These are phyloP conservation scores for Zophobas morio DNA, from an alignment of 1,140 invertebrate genomes.

Conservation along the genomic window DNA sequence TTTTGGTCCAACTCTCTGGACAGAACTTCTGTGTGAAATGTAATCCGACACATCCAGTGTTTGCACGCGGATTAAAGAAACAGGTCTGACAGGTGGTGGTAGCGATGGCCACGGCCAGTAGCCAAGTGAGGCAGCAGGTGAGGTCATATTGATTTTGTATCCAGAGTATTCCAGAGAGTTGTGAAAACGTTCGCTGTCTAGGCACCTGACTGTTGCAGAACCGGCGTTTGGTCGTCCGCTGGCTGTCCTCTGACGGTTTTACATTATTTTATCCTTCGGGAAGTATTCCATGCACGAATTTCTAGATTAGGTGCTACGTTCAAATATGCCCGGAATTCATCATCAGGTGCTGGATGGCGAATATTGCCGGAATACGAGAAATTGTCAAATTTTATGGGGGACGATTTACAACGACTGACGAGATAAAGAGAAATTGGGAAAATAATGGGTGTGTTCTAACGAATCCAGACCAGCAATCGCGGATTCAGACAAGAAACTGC, in stretches of 20 bases:
- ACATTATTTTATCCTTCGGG: slow-evolving; percentile 39
- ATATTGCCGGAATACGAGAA: slow-evolving; percentile 48
- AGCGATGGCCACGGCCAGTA: slow-evolving; percentile 31
- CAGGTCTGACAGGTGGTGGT: slow-evolving; percentile 35
- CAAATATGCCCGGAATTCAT: slow-evolving; percentile 55
- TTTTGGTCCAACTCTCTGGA: neutral
- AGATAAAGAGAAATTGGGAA: slow-evolving; percentile 27
- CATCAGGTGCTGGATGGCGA: slow-evolving; percentile 50
- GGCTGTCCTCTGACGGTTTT: slow-evolving; percentile 36
- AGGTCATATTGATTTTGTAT: slow-evolving; percentile 42
- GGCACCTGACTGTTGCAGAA: slow-evolving; percentile 36
- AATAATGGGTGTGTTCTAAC: slow-evolving; percentile 20
- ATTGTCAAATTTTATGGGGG: slow-evolving; percentile 19
- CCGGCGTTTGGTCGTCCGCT: slow-evolving; percentile 31
- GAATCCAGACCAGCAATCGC: neutral
- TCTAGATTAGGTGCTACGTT: slow-evolving; percentile 58
- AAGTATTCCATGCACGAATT: slow-evolving; percentile 55
- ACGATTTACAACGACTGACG: slow-evolving; percentile 26
- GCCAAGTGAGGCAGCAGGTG: slow-evolving; percentile 31
- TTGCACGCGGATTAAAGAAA: slow-evolving; percentile 13
- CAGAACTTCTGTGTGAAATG: neutral
- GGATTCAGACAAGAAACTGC: slow-evolving; percentile 1
- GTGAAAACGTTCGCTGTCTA: slow-evolving; percentile 34
- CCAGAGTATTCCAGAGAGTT: slow-evolving; percentile 15
- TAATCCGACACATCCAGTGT: slow-evolving; percentile 13